Conservation (phyloP, 2,888 invertebrate species). For the Prosapia bicincta region DNA sequence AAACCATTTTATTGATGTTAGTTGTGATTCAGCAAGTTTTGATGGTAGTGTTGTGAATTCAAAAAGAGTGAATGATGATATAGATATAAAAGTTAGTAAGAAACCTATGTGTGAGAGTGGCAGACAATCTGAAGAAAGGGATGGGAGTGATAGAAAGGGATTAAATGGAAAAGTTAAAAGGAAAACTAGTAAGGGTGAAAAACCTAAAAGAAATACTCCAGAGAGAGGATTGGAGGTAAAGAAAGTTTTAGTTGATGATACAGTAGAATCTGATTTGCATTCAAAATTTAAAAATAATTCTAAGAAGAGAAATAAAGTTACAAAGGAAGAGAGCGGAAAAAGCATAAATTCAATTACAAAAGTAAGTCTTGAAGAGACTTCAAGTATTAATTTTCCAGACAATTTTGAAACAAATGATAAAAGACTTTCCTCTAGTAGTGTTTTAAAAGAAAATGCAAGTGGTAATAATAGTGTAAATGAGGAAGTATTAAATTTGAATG, state of each 20-base stretch:
- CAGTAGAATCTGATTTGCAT: background rate
- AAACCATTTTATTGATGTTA: background rate
- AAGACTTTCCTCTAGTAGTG: too few species aligned
- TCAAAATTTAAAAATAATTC: background rate
- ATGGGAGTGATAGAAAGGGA: constrained; percentile 14
- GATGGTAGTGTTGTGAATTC: background rate
- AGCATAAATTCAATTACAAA: background rate
- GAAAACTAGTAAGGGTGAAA: constrained; percentile 16
- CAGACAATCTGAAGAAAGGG: background rate
- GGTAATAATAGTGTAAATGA: background rate
- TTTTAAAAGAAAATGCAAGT: background rate
- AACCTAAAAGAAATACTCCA: constrained; percentile 2
- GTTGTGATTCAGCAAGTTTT: background rate
- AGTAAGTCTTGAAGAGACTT: background rate
- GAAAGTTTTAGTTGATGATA: background rate
- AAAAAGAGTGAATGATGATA: background rate
- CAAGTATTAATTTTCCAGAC: background rate
- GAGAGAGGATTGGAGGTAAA: background rate
- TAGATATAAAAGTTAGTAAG: background rate
- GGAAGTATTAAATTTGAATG: background rate
- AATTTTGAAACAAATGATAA: background rate
- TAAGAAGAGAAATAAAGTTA: background rate
- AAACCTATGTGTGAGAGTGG: background rate
- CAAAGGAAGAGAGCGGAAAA: background rate
- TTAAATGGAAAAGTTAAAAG: constrained; percentile 19